Evolutionary conservation across 2,797 vertebrate species (phyloP).

Genomic region (Okamejei kenojei): DNA sequence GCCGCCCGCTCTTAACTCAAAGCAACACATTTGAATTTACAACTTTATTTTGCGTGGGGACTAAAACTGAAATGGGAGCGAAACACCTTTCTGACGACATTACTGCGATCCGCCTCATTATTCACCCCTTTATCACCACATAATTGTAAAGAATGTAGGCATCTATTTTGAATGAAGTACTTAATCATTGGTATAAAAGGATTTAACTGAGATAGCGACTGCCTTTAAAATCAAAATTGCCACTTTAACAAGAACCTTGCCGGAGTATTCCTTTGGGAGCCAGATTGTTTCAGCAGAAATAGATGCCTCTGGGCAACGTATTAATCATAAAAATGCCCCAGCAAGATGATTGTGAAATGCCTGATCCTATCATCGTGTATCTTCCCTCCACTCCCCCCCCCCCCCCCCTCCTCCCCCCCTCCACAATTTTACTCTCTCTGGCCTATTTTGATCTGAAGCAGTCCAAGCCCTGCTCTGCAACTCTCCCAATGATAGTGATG

Average conservation of each 20-base stretch:
- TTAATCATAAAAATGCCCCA: slow-evolving; percentile 42
- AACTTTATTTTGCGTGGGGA: neutral
- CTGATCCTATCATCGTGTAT: slow-evolving; percentile 38
- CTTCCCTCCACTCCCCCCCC: neutral
- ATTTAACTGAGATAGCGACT: neutral
- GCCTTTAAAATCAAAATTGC: slow-evolving; percentile 11
- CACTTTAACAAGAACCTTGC: slow-evolving; percentile 9
- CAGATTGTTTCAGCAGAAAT: slow-evolving; percentile 45
- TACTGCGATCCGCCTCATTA: neutral
- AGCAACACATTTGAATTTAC: neutral
- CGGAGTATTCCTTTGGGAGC: slow-evolving; percentile 43
- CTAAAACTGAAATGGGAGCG: neutral
- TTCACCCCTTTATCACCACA: neutral
- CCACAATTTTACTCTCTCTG: slow-evolving; percentile 39
- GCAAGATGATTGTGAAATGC: slow-evolving; percentile 47
- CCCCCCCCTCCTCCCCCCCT: neutral
- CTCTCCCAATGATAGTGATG: slow-evolving; percentile 49
- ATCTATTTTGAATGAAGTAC: neutral
- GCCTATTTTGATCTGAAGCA: slow-evolving; percentile 48
- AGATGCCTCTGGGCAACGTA: slow-evolving; percentile 40
- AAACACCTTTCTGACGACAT: neutral
- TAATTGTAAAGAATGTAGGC: neutral
- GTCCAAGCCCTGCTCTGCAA: slow-evolving; percentile 45
- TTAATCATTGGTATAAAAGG: neutral
- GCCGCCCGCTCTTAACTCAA: neutral